Base-by-base conservation (phyloP, 2,888 invertebrate genomes). In the Caenorhabditis becei region DNA sequence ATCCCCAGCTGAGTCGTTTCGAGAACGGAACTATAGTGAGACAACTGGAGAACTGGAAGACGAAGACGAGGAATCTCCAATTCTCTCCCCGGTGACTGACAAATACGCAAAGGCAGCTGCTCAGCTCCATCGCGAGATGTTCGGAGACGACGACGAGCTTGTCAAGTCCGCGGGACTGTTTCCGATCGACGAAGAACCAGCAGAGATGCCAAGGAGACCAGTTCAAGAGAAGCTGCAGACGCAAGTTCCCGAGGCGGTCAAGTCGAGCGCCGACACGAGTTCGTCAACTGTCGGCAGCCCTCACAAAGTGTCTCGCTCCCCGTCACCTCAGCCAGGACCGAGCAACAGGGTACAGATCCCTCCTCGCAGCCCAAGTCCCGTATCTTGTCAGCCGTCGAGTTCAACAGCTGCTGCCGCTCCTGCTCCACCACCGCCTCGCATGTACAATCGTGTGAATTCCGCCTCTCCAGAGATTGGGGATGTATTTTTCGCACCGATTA, bases 401-500 rank as follows among this genome's bases (percentile, higher is more conserved):
- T 49, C 49, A 1, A 49, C 49, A 20, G n/a, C 49, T 2, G 5
- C 49, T 28, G 20, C 59, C 16, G 8, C 41, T 23, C 2, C n/a
- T 10, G 14, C 51, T 51, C 23, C 51, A 4, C 20, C 32, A 32
- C 18, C 56, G 5, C n/a, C n/a, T 11, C 16, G 53, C 7, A 41
- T 2, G 2, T 49, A 20, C 23, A 5, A 49, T 18, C 49, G 49
- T 2, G 49, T 18, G 16, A 32, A 32, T 11, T 18, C 18, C 20
- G 65, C 51, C 1, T 74, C 74, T 2, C 74, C 74, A 1, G 74
- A 74, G 26, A 58, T 74, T 35, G 66, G 24, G 7, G 62, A 74
- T 4, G 58, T 56, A 1, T 62, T 74, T 44, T 62, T 47, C 4
- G 35, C 49, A 54, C 28, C 20, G 0, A 1, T 18, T 3, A 26